Evolutionary conservation across 2,113 vertebrate genomes (phyloP), one percentile per base, ranked within the genome.

Genomic region (Tylochromis polylepis): DNA sequence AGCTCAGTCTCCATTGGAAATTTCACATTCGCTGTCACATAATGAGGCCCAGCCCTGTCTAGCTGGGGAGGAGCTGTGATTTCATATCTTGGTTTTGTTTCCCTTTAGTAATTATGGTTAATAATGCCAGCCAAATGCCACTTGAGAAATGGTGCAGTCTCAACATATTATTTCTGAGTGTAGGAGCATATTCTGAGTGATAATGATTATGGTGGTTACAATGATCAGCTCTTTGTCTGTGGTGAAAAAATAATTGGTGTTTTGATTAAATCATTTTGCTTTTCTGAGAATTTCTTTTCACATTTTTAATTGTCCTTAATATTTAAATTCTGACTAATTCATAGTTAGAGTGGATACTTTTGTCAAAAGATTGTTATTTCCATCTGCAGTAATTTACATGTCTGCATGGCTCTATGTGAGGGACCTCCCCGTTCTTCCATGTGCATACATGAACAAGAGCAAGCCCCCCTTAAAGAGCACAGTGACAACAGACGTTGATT

Each of bases 1-100:
- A 14, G 16, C 81, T 91, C 93, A 88, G 93, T 90, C 85, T 89
- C 93, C 85, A 3, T 87, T 93, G 94, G 89, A 94, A 93, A 91
- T 91, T 79, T 91, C 85, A 84, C 86, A 90, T 93, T 92, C n/a
- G 22, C 82, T 85, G 85, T 70, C 84, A 85, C 83, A 79, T 94
- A 95, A 95, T 93, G 90, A 94, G 90, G 87, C 85, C 67, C 85
- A 62, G 87, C 86, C 87, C 72, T 75, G 88, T 81, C 92, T 89
- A 10, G 82, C 56, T 85, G 83, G 77, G 86, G 78, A 49, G 80
- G 57, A 79, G 81, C 38, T 20, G 65, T 20, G 77, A 60, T 85
- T 83, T 81, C 65, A 83, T 78, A 79, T 83, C 46, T 84, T 41
- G 81, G 82, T 56, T 81, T 84, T 60, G 18, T 57, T 49, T 84